Percentiles rank a stretch among this genome's conserved stretches.
Evolutionary conservation across 2,113 vertebrate species (phyloP).

Genomic region (Prinia subflava): DNA sequence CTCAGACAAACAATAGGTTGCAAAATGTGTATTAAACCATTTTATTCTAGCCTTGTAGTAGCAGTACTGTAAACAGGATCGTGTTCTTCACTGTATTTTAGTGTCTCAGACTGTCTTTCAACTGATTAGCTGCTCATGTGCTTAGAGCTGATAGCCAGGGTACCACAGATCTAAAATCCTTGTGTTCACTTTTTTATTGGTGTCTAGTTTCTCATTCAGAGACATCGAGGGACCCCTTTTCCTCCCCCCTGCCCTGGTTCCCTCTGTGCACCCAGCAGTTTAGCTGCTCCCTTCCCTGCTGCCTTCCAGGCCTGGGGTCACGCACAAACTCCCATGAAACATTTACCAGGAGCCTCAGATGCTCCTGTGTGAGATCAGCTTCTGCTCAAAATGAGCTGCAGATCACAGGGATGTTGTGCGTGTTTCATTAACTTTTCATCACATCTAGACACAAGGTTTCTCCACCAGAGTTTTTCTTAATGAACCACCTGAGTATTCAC

Average conservation of each 20-base stretch:
- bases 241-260: not conserved
- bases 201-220: not conserved
- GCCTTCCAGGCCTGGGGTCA: not conserved
- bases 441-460: not conserved
- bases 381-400: conserved; percentile 21
- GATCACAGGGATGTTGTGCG: not conserved
- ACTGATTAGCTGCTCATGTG: not conserved
- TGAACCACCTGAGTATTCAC: not conserved
- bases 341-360: conserved; percentile 2
- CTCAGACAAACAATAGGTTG: not conserved
- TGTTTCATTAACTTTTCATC: conserved; percentile 53
- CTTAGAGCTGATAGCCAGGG: not conserved
- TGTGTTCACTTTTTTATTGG: not conserved
- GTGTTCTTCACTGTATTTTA: not conserved
- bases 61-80: not conserved
- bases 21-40: not conserved
- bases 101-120: not conserved
- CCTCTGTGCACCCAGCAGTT: not conserved
- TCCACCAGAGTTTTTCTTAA: conserved; percentile 9
- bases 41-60: not conserved
- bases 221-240: not conserved
- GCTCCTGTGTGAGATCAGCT: not conserved
- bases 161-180: not conserved
- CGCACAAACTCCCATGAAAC: not conserved
- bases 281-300: not conserved